Evolutionary conservation across 2,888 invertebrate genomes (phyloP).

Genomic region (Euphydryas editha): DNA sequence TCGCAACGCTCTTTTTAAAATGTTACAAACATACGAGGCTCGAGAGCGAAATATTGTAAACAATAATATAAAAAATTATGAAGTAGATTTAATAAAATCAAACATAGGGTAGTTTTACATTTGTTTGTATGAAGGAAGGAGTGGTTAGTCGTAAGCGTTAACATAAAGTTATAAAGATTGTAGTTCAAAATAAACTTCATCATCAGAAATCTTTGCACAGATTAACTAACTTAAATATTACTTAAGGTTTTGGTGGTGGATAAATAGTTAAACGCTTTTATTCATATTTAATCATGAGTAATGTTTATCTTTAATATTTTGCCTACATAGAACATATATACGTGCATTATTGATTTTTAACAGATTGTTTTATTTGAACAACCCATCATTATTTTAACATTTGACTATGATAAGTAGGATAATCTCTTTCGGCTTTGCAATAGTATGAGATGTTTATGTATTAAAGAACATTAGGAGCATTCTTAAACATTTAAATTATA

Average conservation of each 20-base stretch:
- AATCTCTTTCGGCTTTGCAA: too few relatives aligned
- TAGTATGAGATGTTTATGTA: too few relatives aligned
- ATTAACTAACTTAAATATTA: slow-evolving; percentile 67
- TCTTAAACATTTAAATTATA: too few relatives aligned
- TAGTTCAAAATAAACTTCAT: slow-evolving; percentile 43
- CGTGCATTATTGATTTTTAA: slow-evolving; percentile 65
- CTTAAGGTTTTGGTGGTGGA: slow-evolving; percentile 73
- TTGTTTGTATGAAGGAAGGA: slow-evolving; percentile 49
- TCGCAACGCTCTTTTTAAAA: slow-evolving; percentile 28
- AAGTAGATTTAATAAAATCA: slow-evolving; percentile 22
- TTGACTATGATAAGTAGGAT: too few relatives aligned
- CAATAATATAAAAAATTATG: slow-evolving; percentile 13
- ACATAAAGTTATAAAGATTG: slow-evolving; percentile 54
- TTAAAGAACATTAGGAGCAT: too few relatives aligned
- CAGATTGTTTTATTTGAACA: slow-evolving; percentile 54
- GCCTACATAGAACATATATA: slow-evolving; percentile 57
- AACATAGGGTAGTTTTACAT: slow-evolving; percentile 41
- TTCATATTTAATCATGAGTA: slow-evolving; percentile 72
- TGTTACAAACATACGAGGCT: slow-evolving; percentile 53
- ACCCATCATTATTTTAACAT: not conserved
- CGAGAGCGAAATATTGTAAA: slow-evolving; percentile 28
- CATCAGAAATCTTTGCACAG: slow-evolving; percentile 44
- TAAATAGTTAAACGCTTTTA: slow-evolving; percentile 65
- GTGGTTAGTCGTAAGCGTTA: slow-evolving; percentile 69
- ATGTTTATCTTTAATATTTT: slow-evolving; percentile 70